A percentile compares a stretch with the other conserved stretches of the same genome.
These are phyloP conservation scores for Drosophila pectinifera DNA, from an alignment of 1,140 invertebrate species.

Conservation along the genomic window DNA sequence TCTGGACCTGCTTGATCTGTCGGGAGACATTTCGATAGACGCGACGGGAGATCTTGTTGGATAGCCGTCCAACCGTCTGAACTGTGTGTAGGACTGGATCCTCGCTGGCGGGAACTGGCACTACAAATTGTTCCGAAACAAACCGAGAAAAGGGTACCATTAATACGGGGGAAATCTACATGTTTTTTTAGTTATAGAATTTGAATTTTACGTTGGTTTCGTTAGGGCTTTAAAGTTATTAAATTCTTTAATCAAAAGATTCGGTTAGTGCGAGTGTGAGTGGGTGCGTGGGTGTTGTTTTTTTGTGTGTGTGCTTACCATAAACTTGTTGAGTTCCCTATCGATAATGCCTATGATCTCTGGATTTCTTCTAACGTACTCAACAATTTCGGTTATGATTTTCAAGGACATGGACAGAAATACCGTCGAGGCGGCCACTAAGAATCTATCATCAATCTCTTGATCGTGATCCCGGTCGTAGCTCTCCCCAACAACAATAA, in stretches of 20 bases:
- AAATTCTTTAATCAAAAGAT: conserved; percentile 1
- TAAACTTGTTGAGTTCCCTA: conserved; percentile 84
- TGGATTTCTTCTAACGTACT: conserved; percentile 83
- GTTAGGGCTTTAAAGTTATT: conserved; percentile 6
- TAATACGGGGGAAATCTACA: background rate
- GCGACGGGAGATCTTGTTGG: conserved; percentile 89
- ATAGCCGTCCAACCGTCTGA: conserved; percentile 89
- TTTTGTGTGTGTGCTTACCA: conserved; percentile 69
- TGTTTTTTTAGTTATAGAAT: background rate
- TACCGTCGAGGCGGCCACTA: conserved; percentile 83
- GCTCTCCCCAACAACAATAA: conserved; percentile 73
- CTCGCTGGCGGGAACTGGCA: conserved; percentile 86
- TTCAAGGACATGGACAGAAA: conserved; percentile 83
- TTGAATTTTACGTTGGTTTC: no score
- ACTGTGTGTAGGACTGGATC: conserved; percentile 89
- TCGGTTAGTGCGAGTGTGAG: background rate
- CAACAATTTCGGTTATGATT: conserved; percentile 83
- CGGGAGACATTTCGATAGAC: conserved; percentile 88
- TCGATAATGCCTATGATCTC: conserved; percentile 80
- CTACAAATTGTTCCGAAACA: conserved; percentile 75
- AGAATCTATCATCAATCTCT: conserved; percentile 82
- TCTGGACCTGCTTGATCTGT: conserved; percentile 87
- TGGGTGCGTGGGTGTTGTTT: background rate
- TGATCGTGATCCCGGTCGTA: conserved; percentile 65
- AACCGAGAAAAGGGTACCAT: background rate